Conservation (phyloP, 2,888 invertebrate species). For the Pandemis cinnamomeana region DNA sequence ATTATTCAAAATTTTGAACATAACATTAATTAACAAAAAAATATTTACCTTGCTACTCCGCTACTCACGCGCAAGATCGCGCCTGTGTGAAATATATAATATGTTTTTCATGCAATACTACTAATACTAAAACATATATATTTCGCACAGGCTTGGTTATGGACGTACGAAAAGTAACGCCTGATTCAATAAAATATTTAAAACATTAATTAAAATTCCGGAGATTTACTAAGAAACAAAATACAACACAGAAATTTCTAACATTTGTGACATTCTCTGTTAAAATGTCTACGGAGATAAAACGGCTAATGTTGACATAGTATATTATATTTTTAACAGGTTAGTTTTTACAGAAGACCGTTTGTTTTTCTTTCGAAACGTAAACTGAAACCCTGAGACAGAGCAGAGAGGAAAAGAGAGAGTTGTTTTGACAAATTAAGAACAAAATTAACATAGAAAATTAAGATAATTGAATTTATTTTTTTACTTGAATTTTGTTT, state of each 20-base stretch:
- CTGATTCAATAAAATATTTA: too few relatives aligned
- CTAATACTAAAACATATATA: too few relatives aligned
- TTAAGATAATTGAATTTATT: background rate
- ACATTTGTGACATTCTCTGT: background rate
- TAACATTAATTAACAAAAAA: too few relatives aligned
- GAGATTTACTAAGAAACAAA: background rate
- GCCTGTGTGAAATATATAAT: too few relatives aligned
- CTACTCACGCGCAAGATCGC: too few relatives aligned
- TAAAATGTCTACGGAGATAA: background rate
- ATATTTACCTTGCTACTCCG: too few relatives aligned
- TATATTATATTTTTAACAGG: slow-evolving; percentile 24
- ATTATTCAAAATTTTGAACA: too few relatives aligned
- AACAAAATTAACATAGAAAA: background rate
- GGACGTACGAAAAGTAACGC: too few relatives aligned
- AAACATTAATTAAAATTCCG: too few relatives aligned
- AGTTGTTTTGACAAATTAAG: background rate
- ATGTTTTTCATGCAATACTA: too few relatives aligned
- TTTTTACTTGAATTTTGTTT: background rate
- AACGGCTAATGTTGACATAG: slow-evolving; percentile 8
- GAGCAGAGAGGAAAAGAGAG: background rate
- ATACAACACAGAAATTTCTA: background rate
- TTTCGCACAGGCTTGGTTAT: too few relatives aligned
- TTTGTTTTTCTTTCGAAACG: slow-evolving; percentile 28
- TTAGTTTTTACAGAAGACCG: slow-evolving; percentile 7
- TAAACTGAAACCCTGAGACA: background rate